Evolutionary conservation across 2,888 invertebrate species (phyloP), one percentile per base, ranked within the genome.

Genomic region (Philaethria dido): DNA sequence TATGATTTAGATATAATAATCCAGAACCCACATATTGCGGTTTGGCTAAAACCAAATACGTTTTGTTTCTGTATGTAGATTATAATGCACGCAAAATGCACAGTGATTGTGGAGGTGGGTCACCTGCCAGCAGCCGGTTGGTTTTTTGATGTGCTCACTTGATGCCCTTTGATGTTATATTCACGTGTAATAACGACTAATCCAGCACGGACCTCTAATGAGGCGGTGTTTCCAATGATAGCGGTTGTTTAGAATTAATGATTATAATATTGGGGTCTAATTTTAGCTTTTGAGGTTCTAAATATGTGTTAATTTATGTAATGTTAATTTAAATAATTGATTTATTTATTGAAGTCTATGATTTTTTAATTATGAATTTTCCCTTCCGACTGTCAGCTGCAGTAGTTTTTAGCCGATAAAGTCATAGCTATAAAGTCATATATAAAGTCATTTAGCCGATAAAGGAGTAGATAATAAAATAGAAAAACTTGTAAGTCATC

Each of bases 131-230:
- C 61, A 70, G 52, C 42, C 66, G 36, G 68, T 70, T 68, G 72
- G 70, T 71, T 73, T 74, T 75, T 74, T 69, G 72, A 72, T 68
- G 65, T 74, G 72, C n/a, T 71, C 72, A 71, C 66, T 59, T 69
- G 71, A 61, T 72, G 72, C 62, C 72, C 74, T 82, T 73, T 83
- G 84, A 84, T 85, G 80, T 80, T 82, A 77, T 80, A 84, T 85
- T 83, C 83, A 81, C 78, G 77, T 75, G 82, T 85, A 83, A 84
- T 84, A 81, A 81, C 79, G 72, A 73, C 78, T 85, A 82, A 83
- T 82, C 81, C 81, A 66, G 54, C 61, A 63, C 66, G 64, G 75
- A 72, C 73, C 73, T 73, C 68, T 68, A 25, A 54, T 64, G 22
- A 61, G 57, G 67, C 44, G 16, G 8, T 62, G 48, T 45, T 36